Base-by-base conservation (phyloP, 1,140 invertebrate species). In the Drosophila ficusphila region DNA sequence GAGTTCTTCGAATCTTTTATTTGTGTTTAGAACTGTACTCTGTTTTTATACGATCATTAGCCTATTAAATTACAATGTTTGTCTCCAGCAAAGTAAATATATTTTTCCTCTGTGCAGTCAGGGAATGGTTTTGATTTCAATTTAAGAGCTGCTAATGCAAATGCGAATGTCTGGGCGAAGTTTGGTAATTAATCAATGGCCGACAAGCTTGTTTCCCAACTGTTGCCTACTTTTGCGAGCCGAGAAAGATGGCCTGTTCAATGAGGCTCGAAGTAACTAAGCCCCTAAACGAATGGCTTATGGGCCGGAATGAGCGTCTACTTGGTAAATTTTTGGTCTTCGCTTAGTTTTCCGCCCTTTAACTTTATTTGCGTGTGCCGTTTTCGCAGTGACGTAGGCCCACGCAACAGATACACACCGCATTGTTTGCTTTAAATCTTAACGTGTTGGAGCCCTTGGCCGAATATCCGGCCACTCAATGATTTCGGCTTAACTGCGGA, bases 101-200 rank as follows among this genome's bases (percentile, higher is more conserved):
- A 42, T 36, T 38, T 21, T 19, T 21, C 23, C 8, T 29, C 18
- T 29, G 46, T 38, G 46, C 25, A 27, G 8, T 12, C 36, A 39
- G 23, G 52, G 34, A 57, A 44, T 54, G 56, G 61, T 67, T 85
- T 61, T 79, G 53, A 85, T 78, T 82, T 76, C 60, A 52, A 60
- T 64, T 71, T 44, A 46, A 67, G 51, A 60, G 39, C 38, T 42
- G 31, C 33, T 38, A 71, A 58, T 79, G 76, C 48, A 27, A 46
- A 76, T 76, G 76, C 54, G 53, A 83, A 70, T 78, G 79, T 12
- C 39, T n/a, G n/a, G 4, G 83, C 33, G 19, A 8, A 18, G 36
- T 9, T 54, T 44, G 44, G 39, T 60, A 76, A 79, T 81, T 79
- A 79, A 46, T 69, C 14, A 46, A 53, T 65, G 52, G 42, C 34